A percentile compares a stretch with the other conserved stretches of the same genome.
phyloP scores from a whole-genome alignment of 2,113 vertebrate species.

The Tiliqua scincoides region DNA sequence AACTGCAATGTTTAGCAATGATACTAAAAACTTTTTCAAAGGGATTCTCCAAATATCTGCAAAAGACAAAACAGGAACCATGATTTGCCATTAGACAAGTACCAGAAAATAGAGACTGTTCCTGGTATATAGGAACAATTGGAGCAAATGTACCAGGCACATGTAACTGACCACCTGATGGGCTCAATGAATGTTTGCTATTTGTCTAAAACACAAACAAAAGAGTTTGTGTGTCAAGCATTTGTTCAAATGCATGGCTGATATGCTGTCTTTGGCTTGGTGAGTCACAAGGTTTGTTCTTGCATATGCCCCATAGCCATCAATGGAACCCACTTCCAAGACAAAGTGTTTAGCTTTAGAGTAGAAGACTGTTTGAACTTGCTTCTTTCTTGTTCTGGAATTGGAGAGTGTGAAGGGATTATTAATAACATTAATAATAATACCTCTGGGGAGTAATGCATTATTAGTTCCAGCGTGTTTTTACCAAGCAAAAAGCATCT shows the following conservation, averaged over 20 bases:
- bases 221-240: no score
- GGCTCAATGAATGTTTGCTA: no score
- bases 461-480: background rate
- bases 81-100: background rate
- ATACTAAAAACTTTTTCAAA: no score
- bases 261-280: background rate
- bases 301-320: no score
- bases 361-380: background rate
- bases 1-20: no score
- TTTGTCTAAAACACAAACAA: no score
- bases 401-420: background rate
- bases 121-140: background rate
- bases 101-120: background rate
- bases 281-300: background rate
- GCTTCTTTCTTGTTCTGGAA: background rate
- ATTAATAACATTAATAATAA: slow-evolving; percentile 6
- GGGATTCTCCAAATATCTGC: background rate
- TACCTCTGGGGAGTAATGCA: background rate
- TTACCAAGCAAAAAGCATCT: slow-evolving; percentile 10
- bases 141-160: background rate
- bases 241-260: background rate
- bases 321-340: background rate
- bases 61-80: background rate
- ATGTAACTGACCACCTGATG: no score
- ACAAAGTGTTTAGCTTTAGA: background rate